Conservation (phyloP, 1,140 invertebrate genomes). For the Parapsyche elsis region DNA sequence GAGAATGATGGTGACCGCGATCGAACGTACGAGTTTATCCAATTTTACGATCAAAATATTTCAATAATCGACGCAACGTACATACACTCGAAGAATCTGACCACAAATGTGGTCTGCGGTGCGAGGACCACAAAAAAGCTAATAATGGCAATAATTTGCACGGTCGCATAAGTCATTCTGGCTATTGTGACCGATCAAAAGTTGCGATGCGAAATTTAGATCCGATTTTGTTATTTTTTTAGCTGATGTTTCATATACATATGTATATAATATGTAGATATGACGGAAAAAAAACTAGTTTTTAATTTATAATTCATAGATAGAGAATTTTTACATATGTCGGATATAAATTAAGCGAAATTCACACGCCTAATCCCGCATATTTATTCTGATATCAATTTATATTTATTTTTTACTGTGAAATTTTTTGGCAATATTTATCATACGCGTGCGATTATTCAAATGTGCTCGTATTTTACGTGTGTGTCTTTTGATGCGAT, state of each 20-base stretch:
- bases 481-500: not conserved
- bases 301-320: not conserved
- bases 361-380: not conserved
- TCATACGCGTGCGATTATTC: not conserved
- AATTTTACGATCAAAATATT: slow-evolving; percentile 9
- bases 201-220: too few species aligned
- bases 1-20: not conserved
- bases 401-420: too few species aligned
- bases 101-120: not conserved
- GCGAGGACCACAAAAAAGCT: not conserved
- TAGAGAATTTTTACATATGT: not conserved
- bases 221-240: not conserved
- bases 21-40: slow-evolving; percentile 7
- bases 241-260: not conserved
- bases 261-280: not conserved
- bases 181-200: too few species aligned
- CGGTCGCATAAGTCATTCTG: too few species aligned
- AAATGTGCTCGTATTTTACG: not conserved
- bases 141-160: too few species aligned
- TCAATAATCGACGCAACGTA: not conserved
- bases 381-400: not conserved
- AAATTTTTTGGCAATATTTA: not conserved
- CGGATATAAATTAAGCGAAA: not conserved
- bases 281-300: not conserved
- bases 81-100: not conserved